Evolutionary conservation across 2,113 vertebrate genomes (phyloP).

Genomic region (Mormyrus iriodes): DNA sequence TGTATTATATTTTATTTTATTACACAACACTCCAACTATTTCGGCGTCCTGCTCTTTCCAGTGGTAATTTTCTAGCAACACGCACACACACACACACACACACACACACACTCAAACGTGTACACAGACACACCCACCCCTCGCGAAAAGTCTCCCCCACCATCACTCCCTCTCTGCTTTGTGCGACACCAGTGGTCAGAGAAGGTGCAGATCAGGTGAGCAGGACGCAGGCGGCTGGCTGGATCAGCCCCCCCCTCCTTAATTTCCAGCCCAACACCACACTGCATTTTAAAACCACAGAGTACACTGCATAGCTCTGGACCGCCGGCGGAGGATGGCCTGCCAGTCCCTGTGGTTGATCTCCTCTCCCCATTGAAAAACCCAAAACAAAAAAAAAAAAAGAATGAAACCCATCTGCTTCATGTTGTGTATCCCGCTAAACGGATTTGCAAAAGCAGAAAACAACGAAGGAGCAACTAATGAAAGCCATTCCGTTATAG

Average conservation of each 20-base stretch:
- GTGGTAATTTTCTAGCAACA: not conserved
- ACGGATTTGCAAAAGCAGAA: slow-evolving; percentile 61
- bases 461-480: slow-evolving; percentile 38
- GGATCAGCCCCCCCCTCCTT: slow-evolving; percentile 43
- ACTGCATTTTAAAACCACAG: slow-evolving; percentile 61
- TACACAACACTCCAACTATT: slow-evolving; percentile 16
- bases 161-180: not conserved
- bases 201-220: slow-evolving; percentile 20
- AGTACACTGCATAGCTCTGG: slow-evolving; percentile 58
- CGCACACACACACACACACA: slow-evolving; percentile 6
- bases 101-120: not conserved
- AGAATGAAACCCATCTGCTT: slow-evolving; percentile 56
- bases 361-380: slow-evolving; percentile 55
- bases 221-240: not conserved
- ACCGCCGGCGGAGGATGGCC: slow-evolving; percentile 39
- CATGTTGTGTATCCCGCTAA: slow-evolving; percentile 63
- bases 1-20: slow-evolving; percentile 1
- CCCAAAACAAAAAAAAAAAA: slow-evolving; percentile 45
- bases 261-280: slow-evolving; percentile 60
- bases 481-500: not conserved
- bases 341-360: slow-evolving; percentile 63
- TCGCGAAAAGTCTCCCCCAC: not conserved
- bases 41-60: not conserved
- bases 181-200: not conserved
- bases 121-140: not conserved